phyloP scores from a whole-genome alignment of 2,888 invertebrate genomes.

The Agrotis segetum region DNA sequence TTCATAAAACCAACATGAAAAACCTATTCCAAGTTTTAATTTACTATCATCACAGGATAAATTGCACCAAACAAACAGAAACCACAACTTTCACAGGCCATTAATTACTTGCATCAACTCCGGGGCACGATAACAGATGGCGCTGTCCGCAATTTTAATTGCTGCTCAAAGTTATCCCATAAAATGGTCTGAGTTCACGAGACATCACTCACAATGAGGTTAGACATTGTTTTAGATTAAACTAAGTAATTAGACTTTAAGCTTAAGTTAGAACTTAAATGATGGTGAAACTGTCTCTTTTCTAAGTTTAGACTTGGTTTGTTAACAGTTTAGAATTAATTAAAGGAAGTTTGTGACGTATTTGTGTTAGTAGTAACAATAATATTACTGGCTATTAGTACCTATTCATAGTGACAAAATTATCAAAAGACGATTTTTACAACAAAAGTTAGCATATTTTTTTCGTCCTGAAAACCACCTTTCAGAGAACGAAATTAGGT shows the following conservation, averaged over 20 bases:
- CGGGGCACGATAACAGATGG: conserved; percentile 56
- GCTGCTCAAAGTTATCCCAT: conserved; percentile 54
- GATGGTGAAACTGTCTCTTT: conserved; percentile 9
- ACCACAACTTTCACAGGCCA: conserved; percentile 46
- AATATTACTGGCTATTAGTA: too few species aligned
- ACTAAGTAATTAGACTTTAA: conserved; percentile 44
- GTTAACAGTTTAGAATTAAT: background rate
- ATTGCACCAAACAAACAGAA: conserved; percentile 21
- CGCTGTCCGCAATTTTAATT: conserved; percentile 63
- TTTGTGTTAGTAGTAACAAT: too few species aligned
- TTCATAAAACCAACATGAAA: background rate
- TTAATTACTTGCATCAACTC: conserved; percentile 60
- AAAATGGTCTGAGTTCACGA: conserved; percentile 40
- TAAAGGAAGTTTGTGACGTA: too few species aligned
- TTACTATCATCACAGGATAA: conserved; percentile 19
- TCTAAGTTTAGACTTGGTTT: background rate
- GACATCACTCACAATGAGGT: conserved; percentile 58
- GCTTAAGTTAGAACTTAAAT: conserved; percentile 21
- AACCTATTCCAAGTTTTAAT: background rate
- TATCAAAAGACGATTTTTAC: too few species aligned
- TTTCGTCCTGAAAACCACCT: too few species aligned
- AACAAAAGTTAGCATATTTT: too few species aligned
- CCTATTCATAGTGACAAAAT: too few species aligned
- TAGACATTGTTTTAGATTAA: conserved; percentile 38
- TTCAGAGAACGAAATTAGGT: too few species aligned